Evolutionary conservation across 2,113 vertebrate genomes (phyloP).

Genomic region (Oncorhynchus kisutch): DNA sequence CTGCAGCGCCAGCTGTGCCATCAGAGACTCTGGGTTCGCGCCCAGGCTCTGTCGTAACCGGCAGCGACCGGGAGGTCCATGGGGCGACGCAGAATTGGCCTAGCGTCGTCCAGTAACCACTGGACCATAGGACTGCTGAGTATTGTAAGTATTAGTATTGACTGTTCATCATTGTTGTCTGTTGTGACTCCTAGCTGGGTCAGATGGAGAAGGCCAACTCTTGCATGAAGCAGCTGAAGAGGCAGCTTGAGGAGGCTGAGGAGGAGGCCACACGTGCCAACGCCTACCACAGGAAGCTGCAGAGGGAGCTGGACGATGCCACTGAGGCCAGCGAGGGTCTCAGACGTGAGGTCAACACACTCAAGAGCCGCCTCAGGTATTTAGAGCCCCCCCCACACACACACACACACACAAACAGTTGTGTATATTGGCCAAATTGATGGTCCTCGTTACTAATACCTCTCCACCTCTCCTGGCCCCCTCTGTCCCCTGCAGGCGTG

Average conservation of each 20-base stretch:
- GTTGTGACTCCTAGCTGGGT: neutral
- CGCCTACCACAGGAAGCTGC: constrained; percentile 92
- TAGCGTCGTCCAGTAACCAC: neutral
- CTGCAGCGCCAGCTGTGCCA: too few species aligned
- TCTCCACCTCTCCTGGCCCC: neutral
- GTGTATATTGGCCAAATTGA: too few species aligned
- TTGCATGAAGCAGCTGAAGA: constrained; percentile 91
- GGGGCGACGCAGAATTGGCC: too few species aligned
- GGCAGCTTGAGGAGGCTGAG: constrained; percentile 97
- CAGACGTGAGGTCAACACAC: constrained; percentile 85
- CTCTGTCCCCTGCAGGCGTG: constrained; percentile 72
- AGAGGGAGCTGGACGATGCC: constrained; percentile 94
- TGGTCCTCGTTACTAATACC: neutral
- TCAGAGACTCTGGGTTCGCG: too few species aligned
- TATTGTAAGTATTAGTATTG: neutral
- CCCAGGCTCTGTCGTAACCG: too few species aligned
- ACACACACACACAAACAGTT: neutral
- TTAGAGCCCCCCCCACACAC: neutral
- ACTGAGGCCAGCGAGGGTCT: constrained; percentile 89
- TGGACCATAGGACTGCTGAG: neutral
- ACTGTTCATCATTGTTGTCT: neutral
- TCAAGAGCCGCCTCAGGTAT: constrained; percentile 97
- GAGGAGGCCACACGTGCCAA: constrained; percentile 94
- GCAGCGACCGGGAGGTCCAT: too few species aligned
- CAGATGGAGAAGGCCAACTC: constrained; percentile 86